Conservation (phyloP, 2,888 invertebrate genomes). For the Chirona hameri region DNA sequence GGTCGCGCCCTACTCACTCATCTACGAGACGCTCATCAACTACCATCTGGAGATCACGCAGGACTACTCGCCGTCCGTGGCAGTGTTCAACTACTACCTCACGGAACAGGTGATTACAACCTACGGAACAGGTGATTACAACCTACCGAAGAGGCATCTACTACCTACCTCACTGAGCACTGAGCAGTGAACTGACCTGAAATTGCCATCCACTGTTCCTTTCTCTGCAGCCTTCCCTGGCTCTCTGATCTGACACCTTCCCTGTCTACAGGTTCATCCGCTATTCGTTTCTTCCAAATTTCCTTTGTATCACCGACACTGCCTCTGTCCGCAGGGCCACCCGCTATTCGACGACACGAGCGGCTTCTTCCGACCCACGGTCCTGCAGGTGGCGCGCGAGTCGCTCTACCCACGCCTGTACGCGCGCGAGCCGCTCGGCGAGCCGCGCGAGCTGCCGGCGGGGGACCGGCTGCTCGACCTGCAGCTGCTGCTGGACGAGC, state of each 20-base stretch:
- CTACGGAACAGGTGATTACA: too few species aligned
- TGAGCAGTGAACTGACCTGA: too few species aligned
- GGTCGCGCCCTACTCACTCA: neutral
- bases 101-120: neutral
- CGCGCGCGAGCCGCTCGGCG: neutral
- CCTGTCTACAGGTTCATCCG: too few species aligned
- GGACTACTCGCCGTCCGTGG: neutral
- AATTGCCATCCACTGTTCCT: too few species aligned
- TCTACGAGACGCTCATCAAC: slow-evolving; percentile 25
- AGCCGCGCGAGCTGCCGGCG: neutral
- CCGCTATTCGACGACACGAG: slow-evolving; percentile 25
- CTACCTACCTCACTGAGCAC: too few species aligned
- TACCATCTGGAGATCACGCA: slow-evolving; percentile 14
- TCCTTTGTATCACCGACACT: neutral
- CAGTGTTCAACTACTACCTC: slow-evolving; percentile 22
- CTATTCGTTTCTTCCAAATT: too few species aligned
- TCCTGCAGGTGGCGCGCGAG: slow-evolving; percentile 5
- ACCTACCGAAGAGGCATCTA: too few species aligned
- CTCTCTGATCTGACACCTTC: too few species aligned
- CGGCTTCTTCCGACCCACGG: neutral
- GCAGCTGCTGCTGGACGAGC: neutral
- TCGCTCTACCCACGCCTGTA: slow-evolving; percentile 1
- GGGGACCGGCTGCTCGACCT: neutral
- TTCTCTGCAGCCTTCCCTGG: too few species aligned
- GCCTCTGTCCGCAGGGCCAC: neutral